Percentiles rank a stretch among this genome's conserved stretches.
phyloP scores from a whole-genome alignment of 2,888 invertebrate species.

The Fabriciana adippe region DNA sequence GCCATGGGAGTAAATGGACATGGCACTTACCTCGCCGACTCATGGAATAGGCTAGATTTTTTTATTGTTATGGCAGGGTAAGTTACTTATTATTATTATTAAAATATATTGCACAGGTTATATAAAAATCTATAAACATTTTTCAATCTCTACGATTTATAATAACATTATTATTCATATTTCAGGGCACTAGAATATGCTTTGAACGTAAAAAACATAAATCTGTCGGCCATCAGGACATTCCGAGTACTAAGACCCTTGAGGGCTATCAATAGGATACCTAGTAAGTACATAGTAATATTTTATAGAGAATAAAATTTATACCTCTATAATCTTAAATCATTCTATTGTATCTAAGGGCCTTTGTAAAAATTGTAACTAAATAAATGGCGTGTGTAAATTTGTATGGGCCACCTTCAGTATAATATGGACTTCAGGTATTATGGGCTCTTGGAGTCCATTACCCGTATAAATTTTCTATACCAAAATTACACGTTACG shows the following conservation, averaged over 20 bases:
- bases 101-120: too few relatives aligned
- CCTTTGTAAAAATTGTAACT: slow-evolving; percentile 13
- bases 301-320: slow-evolving; percentile 5
- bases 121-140: background rate
- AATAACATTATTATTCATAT: slow-evolving; percentile 20
- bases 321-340: slow-evolving; percentile 13
- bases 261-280: slow-evolving; percentile 99
- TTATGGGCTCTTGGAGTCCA: too few relatives aligned
- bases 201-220: slow-evolving; percentile 97
- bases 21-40: slow-evolving; percentile 97
- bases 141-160: slow-evolving; percentile 5
- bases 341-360: slow-evolving; percentile 22
- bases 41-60: slow-evolving; percentile 99
- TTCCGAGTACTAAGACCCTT: slow-evolving; percentile 98
- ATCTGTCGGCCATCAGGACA: slow-evolving; percentile 98
- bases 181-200: slow-evolving; percentile 92
- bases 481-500: background rate
- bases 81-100: slow-evolving; percentile 51
- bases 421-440: too few relatives aligned
- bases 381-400: slow-evolving; percentile 18
- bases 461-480: too few relatives aligned
- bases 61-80: slow-evolving; percentile 99
- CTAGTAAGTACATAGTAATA: slow-evolving; percentile 90
- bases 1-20: slow-evolving; percentile 98
- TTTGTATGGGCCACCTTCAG: background rate